phyloP scores from a whole-genome alignment of 1,140 invertebrate species.

The Pemphigus obesinymphae region DNA sequence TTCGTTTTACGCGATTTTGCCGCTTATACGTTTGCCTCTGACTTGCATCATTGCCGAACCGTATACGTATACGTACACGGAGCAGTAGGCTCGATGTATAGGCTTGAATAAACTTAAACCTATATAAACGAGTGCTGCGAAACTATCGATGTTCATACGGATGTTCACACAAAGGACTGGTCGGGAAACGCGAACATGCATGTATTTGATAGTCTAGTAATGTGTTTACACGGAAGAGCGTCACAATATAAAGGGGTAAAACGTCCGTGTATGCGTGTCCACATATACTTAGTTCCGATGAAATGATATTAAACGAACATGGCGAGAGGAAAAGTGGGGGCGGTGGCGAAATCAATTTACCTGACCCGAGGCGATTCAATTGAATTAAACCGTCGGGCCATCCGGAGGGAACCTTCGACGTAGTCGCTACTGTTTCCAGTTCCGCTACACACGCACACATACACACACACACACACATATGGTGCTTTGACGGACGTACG shows the following conservation, averaged over 20 bases:
- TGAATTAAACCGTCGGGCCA: conserved; percentile 3
- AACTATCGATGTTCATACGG: too few species aligned
- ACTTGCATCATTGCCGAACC: too few species aligned
- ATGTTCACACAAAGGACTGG: too few species aligned
- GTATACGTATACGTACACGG: too few species aligned
- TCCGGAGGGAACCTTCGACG: not conserved
- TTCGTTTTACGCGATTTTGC: too few species aligned
- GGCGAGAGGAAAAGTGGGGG: too few species aligned
- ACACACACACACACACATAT: too few species aligned
- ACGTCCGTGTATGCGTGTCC: not conserved
- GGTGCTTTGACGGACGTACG: conserved; percentile 1
- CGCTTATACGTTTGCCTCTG: too few species aligned
- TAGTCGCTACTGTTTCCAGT: not conserved
- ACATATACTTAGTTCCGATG: not conserved
- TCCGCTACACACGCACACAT: not conserved
- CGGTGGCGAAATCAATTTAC: conserved; percentile 30
- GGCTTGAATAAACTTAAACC: too few species aligned
- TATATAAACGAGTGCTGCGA: too few species aligned
- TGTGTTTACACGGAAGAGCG: not conserved
- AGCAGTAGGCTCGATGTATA: too few species aligned
- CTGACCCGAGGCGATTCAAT: conserved; percentile 33
- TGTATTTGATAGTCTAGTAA: not conserved
- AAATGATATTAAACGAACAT: conserved; percentile 9
- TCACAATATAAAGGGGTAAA: conserved; percentile 30
- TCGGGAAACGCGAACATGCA: not conserved